Conservation (phyloP, 2,888 invertebrate species). For the Lasioglossum calceatum region DNA sequence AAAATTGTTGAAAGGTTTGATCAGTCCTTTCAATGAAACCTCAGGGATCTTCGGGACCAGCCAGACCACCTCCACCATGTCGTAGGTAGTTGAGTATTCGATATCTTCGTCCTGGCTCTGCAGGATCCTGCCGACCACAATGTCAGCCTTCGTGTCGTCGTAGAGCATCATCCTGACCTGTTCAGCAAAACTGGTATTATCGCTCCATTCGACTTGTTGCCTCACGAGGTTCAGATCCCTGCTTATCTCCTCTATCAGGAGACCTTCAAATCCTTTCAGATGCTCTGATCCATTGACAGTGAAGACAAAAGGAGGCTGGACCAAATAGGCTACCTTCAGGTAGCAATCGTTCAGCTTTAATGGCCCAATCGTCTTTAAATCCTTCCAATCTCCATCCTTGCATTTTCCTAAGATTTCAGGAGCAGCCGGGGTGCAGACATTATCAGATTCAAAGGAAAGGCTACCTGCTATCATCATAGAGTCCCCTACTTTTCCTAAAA, state of each 20-base stretch:
- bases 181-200: not conserved
- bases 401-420: conserved; percentile 68
- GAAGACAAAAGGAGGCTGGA: conserved; percentile 65
- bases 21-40: conserved; percentile 74
- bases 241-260: conserved; percentile 46
- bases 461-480: conserved; percentile 66
- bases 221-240: not conserved
- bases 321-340: conserved; percentile 65
- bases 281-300: not conserved
- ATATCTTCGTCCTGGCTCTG: conserved; percentile 53
- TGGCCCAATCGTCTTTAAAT: not conserved
- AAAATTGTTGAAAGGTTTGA: conserved; percentile 70
- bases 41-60: conserved; percentile 69
- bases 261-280: conserved; percentile 52
- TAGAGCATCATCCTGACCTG: conserved; percentile 4
- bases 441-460: conserved; percentile 46
- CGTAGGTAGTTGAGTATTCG: conserved; percentile 71
- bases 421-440: conserved; percentile 54
- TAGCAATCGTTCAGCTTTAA: conserved; percentile 56
- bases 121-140: conserved; percentile 71
- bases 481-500: conserved; percentile 62
- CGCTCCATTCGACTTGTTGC: conserved; percentile 41
- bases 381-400: conserved; percentile 27
- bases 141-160: conserved; percentile 52
- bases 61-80: conserved; percentile 70